phyloP scores from a whole-genome alignment of 2,113 vertebrate species.

The Puntigrus tetrazona region DNA sequence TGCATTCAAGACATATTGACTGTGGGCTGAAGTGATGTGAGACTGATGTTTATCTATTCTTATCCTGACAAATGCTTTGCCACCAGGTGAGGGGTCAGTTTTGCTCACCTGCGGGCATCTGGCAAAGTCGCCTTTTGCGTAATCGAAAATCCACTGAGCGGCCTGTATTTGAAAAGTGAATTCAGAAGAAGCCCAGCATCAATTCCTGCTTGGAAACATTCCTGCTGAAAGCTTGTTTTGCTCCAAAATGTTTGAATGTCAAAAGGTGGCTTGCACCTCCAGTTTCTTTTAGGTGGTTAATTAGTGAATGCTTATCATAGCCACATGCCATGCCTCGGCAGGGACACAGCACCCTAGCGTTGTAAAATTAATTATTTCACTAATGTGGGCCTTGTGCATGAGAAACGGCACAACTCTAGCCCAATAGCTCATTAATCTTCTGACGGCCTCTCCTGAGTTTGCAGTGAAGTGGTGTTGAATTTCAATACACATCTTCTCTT shows the following conservation, averaged over 20 bases:
- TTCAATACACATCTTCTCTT: slow-evolving; percentile 68
- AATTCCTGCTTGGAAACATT: slow-evolving; percentile 41
- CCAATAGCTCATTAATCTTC: slow-evolving; percentile 89
- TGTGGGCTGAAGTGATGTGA: slow-evolving; percentile 2
- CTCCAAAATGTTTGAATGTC: slow-evolving; percentile 69
- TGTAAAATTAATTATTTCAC: slow-evolving; percentile 89
- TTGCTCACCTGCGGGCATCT: neutral
- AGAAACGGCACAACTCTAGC: slow-evolving; percentile 80
- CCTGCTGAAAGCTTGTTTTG: slow-evolving; percentile 55
- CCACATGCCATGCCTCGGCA: slow-evolving; percentile 65
- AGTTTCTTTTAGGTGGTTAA: slow-evolving; percentile 75
- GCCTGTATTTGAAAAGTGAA: slow-evolving; percentile 32
- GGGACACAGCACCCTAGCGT: slow-evolving; percentile 78
- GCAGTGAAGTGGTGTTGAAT: slow-evolving; percentile 74
- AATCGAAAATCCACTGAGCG: slow-evolving; percentile 52
- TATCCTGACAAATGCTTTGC: slow-evolving; percentile 20
- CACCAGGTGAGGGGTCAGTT: neutral
- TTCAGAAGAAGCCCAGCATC: slow-evolving; percentile 24
- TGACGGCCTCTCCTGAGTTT: slow-evolving; percentile 72
- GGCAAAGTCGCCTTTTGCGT: slow-evolving; percentile 43
- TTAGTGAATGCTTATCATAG: slow-evolving; percentile 83
- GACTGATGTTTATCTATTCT: slow-evolving; percentile 8
- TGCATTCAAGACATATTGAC: neutral
- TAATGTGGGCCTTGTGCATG: slow-evolving; percentile 75
- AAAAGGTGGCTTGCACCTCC: slow-evolving; percentile 62